Percentiles rank a stretch among this genome's conserved stretches.
Conservation (phyloP, 2,888 invertebrate genomes). For the Caenorhabditis panamensis region DNA sequence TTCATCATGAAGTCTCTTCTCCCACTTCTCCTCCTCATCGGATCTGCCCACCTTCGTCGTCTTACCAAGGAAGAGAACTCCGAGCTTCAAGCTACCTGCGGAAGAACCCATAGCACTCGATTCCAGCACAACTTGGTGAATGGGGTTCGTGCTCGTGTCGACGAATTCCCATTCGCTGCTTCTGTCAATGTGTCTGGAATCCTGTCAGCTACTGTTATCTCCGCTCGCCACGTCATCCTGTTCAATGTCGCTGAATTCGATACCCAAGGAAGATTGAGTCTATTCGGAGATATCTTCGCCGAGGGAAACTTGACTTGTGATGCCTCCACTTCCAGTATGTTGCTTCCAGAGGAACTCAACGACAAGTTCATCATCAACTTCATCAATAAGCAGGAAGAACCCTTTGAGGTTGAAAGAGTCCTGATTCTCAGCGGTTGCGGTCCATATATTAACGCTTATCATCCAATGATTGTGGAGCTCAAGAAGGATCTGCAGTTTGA, state of each 20-base stretch:
- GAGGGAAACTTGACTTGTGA: not conserved
- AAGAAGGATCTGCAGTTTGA: conserved; percentile 13
- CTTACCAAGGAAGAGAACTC: not conserved
- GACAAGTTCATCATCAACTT: not conserved
- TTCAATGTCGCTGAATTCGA: conserved; percentile 26
- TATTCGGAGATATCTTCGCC: conserved; percentile 9
- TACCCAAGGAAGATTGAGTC: not conserved
- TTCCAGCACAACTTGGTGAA: not conserved
- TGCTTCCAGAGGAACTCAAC: conserved; percentile 6
- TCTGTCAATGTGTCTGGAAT: conserved; percentile 12
- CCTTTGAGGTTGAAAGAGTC: not conserved
- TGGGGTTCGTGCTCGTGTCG: not conserved
- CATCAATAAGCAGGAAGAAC: not conserved
- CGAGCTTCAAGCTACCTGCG: not conserved
- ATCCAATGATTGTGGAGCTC: conserved; percentile 36
- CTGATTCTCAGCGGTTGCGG: not conserved
- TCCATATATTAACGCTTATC: too few relatives aligned
- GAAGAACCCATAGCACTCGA: not conserved
- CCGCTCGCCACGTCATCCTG: conserved; percentile 34
- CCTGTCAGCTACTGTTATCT: conserved; percentile 29
- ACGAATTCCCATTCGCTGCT: conserved; percentile 24
- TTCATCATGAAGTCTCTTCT: not conserved
- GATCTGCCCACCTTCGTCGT: not conserved
- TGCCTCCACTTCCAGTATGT: not conserved
- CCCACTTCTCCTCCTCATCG: not conserved